phyloP scores from a whole-genome alignment of 2,113 vertebrate genomes.

The Vanacampus margaritifer region DNA sequence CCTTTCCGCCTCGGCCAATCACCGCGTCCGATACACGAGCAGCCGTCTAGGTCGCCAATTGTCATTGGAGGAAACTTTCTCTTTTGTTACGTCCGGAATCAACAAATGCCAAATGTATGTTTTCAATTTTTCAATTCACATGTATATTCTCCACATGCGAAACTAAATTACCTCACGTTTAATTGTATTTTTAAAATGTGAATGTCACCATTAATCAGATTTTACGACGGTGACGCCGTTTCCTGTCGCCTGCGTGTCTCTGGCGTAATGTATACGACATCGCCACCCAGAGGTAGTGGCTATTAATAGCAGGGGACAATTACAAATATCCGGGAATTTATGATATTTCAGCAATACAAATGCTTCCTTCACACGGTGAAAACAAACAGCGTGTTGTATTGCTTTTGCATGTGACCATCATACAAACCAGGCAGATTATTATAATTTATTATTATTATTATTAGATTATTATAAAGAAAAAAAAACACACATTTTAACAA shows the following conservation, averaged over 20 bases:
- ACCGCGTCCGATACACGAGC: fast-evolving
- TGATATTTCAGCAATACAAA: too few relatives aligned
- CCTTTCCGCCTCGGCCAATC: slow-evolving; percentile 24
- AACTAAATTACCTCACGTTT: not conserved
- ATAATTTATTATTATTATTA: too few relatives aligned
- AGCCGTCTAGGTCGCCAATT: fast-evolving
- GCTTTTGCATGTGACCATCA: too few relatives aligned
- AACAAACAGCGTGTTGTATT: too few relatives aligned
- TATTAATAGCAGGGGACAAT: not conserved
- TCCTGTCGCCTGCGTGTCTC: not conserved
- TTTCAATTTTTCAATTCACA: not conserved
- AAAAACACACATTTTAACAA: too few relatives aligned
- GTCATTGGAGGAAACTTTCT: not conserved
- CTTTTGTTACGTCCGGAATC: slow-evolving; percentile 12
- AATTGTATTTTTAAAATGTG: not conserved
- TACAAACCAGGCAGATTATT: too few relatives aligned
- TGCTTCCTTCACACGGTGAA: too few relatives aligned
- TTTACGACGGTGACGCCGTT: not conserved
- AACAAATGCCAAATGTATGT: not conserved
- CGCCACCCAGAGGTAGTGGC: not conserved
- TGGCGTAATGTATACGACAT: not conserved
- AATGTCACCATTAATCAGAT: not conserved
- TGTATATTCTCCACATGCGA: not conserved
- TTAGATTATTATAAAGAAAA: too few relatives aligned
- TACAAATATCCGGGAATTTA: too few relatives aligned